A percentile compares a stretch with the other conserved stretches of the same genome.
Conservation (phyloP, 1,140 invertebrate species). For the Paramacrobiotus metropolitanus region DNA sequence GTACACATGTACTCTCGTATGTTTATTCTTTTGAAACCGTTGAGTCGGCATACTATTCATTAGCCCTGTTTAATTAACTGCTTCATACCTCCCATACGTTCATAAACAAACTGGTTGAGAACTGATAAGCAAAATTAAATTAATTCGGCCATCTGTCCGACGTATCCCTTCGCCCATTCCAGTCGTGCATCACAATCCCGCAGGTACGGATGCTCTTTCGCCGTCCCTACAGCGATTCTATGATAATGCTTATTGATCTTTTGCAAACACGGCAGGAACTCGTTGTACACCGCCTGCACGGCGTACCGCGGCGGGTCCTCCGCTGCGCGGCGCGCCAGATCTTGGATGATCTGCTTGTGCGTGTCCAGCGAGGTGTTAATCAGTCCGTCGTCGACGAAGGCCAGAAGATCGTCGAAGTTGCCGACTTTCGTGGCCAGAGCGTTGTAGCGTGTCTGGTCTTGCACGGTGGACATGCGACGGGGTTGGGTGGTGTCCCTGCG, state of each 20-base stretch:
- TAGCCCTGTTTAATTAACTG: too few relatives aligned
- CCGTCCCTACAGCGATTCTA: neutral
- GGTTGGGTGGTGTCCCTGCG: neutral
- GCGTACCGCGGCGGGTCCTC: neutral
- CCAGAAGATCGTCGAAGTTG: neutral
- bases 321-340: neutral
- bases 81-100: too few relatives aligned
- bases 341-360: neutral
- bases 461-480: neutral
- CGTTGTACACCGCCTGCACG: neutral
- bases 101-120: too few relatives aligned
- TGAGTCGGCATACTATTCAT: too few relatives aligned
- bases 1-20: too few relatives aligned
- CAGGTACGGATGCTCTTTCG: neutral
- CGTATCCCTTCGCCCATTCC: neutral
- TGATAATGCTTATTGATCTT: neutral
- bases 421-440: neutral
- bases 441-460: constrained; percentile 1
- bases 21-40: too few relatives aligned
- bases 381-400: neutral
- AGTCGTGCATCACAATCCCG: neutral
- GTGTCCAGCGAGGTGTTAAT: constrained; percentile 1
- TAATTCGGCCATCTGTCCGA: too few relatives aligned
- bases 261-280: constrained; percentile 1
- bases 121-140: too few relatives aligned